Conservation (phyloP, 2,797 vertebrate genomes). For the Onychomys torridus region DNA sequence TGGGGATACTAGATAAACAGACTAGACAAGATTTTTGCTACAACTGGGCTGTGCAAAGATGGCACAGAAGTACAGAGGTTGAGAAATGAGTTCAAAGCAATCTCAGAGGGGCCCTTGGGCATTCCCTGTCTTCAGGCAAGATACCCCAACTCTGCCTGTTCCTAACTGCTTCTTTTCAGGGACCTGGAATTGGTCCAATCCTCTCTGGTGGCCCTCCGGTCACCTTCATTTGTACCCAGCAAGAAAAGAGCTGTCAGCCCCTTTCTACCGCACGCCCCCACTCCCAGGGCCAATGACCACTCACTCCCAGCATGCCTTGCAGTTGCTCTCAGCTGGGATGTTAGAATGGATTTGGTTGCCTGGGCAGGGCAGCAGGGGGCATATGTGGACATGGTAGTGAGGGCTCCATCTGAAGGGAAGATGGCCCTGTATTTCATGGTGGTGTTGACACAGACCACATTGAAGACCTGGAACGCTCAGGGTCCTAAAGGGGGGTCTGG, state of each 20-base stretch:
- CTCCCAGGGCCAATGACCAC: not conserved
- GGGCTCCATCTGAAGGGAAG: not conserved
- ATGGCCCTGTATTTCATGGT: not conserved
- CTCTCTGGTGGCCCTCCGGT: not conserved
- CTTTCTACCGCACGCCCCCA: no score
- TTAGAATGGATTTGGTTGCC: no score
- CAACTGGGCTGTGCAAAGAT: not conserved
- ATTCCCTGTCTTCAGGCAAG: not conserved
- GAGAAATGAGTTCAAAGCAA: not conserved
- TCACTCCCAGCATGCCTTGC: not conserved
- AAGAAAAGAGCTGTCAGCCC: not conserved
- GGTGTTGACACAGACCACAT: not conserved
- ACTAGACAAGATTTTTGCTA: conserved; percentile 39
- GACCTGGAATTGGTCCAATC: not conserved
- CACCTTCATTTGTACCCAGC: not conserved
- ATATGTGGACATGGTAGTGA: not conserved
- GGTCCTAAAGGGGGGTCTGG: not conserved
- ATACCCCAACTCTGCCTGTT: not conserved
- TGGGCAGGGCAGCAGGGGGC: no score
- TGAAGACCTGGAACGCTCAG: not conserved
- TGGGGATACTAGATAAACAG: not conserved
- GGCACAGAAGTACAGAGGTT: rapidly evolving
- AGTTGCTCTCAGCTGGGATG: not conserved
- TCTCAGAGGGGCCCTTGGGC: not conserved
- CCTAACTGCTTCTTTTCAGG: not conserved